Percentiles rank a stretch among this genome's conserved stretches.
phyloP scores from a whole-genome alignment of 64 coral and sea anemone species.

The Cladopsammia gracilis region DNA sequence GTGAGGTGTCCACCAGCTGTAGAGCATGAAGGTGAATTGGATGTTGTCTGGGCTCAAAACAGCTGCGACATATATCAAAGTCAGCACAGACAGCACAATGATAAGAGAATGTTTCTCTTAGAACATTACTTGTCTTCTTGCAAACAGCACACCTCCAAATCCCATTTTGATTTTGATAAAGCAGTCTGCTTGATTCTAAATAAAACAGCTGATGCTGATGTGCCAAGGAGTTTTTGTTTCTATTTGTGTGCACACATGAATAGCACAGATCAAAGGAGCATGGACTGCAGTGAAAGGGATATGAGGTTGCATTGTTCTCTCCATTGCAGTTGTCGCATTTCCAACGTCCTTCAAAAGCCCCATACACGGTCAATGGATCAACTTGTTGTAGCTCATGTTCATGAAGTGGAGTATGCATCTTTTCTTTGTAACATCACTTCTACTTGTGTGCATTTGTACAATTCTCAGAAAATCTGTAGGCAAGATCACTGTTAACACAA shows the following conservation, averaged over 20 bases:
- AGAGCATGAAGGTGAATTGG: conserved; percentile 78
- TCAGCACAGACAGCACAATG: conserved; percentile 60
- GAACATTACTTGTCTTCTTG: conserved; percentile 43
- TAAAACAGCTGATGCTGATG: conserved; percentile 73
- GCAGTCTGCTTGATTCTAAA: conserved; percentile 39
- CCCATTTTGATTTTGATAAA: conserved; percentile 68
- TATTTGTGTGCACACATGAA: conserved; percentile 1
- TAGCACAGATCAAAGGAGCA: conserved; percentile 86
- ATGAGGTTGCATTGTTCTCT: neutral
- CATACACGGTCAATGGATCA: conserved; percentile 51
- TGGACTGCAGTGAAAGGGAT: conserved; percentile 70
- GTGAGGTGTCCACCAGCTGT: conserved; percentile 52
- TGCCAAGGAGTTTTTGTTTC: neutral
- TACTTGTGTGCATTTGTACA: neutral
- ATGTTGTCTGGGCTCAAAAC: conserved; percentile 57
- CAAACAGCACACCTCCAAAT: conserved; percentile 80
- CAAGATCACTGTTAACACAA: too few relatives aligned
- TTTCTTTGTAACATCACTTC: neutral
- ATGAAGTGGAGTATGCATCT: conserved; percentile 44
- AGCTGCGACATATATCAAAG: conserved; percentile 85
- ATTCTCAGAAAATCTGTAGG: neutral
- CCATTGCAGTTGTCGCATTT: conserved; percentile 85
- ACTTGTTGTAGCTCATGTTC: conserved; percentile 40
- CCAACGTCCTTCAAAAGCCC: conserved; percentile 68
- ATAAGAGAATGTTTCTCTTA: conserved; percentile 58